Evolutionary conservation across 2,113 vertebrate species (phyloP).

Genomic region (Osmerus mordax): DNA sequence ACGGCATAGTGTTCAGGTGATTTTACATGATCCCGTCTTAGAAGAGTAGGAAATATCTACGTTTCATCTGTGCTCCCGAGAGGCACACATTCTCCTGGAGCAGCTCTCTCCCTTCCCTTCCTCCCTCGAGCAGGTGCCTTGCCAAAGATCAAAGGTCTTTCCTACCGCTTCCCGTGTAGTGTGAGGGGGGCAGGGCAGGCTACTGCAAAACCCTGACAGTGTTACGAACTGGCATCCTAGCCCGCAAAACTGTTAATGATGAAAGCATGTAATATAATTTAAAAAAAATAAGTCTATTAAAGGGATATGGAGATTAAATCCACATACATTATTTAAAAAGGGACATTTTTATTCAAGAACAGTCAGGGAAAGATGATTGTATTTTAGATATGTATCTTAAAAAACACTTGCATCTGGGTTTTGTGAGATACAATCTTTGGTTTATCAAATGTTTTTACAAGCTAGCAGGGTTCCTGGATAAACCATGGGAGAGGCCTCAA

Average conservation of each 20-base stretch:
- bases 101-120: background rate
- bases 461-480: background rate
- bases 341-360: background rate
- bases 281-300: too few species aligned
- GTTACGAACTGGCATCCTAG: background rate
- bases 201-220: background rate
- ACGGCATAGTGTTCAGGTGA: too few species aligned
- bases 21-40: too few species aligned
- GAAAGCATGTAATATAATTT: too few species aligned
- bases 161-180: conserved; percentile 40
- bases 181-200: conserved; percentile 11
- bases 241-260: too few species aligned
- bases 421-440: background rate
- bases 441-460: background rate
- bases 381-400: background rate
- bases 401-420: background rate
- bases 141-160: conserved; percentile 36
- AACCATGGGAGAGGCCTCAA: background rate
- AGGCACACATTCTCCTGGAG: conserved; percentile 4
- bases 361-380: background rate
- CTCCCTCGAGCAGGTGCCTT: conserved; percentile 29
- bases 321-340: too few species aligned
- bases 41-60: too few species aligned
- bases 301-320: too few species aligned
- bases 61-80: background rate